phyloP scores from a whole-genome alignment of 2,888 invertebrate genomes.

The Drosophila subquinaria region DNA sequence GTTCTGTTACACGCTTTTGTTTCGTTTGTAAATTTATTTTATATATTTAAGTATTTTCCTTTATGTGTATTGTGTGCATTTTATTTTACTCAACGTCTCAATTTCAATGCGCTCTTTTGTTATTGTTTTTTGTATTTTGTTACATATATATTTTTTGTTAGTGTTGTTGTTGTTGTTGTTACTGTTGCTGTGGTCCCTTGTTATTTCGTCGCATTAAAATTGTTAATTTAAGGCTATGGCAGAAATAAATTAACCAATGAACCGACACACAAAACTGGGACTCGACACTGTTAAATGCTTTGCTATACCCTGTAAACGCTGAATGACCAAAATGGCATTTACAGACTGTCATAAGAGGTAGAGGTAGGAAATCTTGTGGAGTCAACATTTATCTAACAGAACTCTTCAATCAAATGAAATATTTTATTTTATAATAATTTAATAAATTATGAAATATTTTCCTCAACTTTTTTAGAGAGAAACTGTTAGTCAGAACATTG shows the following conservation, averaged over 20 bases:
- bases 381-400: not conserved
- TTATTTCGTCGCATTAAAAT: conserved; percentile 68
- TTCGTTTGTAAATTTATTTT: conserved; percentile 69
- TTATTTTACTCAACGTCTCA: conserved; percentile 69
- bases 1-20: conserved; percentile 70
- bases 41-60: conserved; percentile 63
- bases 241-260: conserved; percentile 79
- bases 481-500: conserved; percentile 2
- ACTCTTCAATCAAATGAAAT: not conserved
- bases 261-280: conserved; percentile 36
- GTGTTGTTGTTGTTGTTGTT: conserved; percentile 16
- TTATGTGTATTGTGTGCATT: conserved; percentile 59
- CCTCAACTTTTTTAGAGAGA: not conserved
- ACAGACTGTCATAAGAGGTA: not conserved
- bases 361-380: not conserved
- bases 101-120: conserved; percentile 74
- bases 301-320: conserved; percentile 35
- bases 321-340: not conserved
- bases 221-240: conserved; percentile 75
- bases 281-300: conserved; percentile 27
- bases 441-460: not conserved
- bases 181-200: conserved; percentile 21
- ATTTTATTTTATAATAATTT: not conserved
- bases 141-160: conserved; percentile 20
- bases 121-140: conserved; percentile 32